A percentile compares a stretch with the other conserved stretches of the same genome.
Conservation (phyloP, 1,140 invertebrate genomes). For the Gonioctena quinquepunctata region DNA sequence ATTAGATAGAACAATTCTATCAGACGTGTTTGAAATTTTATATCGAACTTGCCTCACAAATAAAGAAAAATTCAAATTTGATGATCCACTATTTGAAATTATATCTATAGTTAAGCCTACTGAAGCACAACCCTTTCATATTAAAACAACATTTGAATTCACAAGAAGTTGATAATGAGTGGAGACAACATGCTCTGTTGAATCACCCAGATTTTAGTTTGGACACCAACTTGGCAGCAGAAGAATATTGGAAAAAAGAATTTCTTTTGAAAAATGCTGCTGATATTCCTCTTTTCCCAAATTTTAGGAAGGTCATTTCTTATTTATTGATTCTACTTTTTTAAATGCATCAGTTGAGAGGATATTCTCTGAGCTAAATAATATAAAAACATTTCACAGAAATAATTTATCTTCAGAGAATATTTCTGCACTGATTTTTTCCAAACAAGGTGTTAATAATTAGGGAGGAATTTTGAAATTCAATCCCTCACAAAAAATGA, state of each 20-base stretch:
- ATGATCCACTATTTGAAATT: constrained; percentile 21
- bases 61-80: constrained; percentile 31
- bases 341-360: constrained; percentile 9
- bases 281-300: constrained; percentile 23
- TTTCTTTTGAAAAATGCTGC: constrained; percentile 21
- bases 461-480: neutral
- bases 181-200: constrained; percentile 27
- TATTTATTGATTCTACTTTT: neutral
- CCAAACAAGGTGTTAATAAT: neutral
- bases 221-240: neutral
- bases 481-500: constrained; percentile 1
- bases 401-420: neutral
- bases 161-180: constrained; percentile 28
- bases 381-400: neutral
- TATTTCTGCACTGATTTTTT: neutral
- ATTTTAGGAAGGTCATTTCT: constrained; percentile 15
- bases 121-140: constrained; percentile 16
- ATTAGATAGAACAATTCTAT: constrained; percentile 11
- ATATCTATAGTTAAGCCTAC: constrained; percentile 23
- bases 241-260: constrained; percentile 23
- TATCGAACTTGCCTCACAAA: constrained; percentile 25
- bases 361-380: neutral
- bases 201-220: constrained; percentile 7
- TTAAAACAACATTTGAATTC: constrained; percentile 1
- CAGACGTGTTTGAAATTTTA: constrained; percentile 29